phyloP scores from a whole-genome alignment of 2,888 invertebrate genomes.

The Latrodectus hesperus region DNA sequence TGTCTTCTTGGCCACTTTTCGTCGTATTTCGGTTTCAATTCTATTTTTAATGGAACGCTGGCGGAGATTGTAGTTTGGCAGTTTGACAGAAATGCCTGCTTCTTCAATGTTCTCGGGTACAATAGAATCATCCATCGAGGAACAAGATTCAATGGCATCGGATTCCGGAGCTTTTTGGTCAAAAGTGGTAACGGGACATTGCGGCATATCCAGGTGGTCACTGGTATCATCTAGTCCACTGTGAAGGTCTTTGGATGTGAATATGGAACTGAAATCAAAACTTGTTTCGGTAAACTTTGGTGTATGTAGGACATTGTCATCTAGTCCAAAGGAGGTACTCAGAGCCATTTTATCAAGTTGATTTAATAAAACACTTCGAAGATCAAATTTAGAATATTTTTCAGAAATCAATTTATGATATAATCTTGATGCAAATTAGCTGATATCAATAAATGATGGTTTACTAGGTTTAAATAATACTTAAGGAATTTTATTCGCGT shows the following conservation, averaged over 20 bases:
- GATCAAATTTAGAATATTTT: no score
- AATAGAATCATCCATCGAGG: constrained; percentile 37
- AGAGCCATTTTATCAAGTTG: constrained; percentile 31
- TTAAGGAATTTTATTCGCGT: no score
- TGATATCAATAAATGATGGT: no score
- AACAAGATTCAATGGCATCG: constrained; percentile 22
- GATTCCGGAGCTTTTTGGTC: constrained; percentile 30
- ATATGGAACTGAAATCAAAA: constrained; percentile 64
- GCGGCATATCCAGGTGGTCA: constrained; percentile 30
- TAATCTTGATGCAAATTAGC: no score
- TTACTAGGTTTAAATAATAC: no score
- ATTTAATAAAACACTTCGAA: no score
- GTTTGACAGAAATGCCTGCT: constrained; percentile 10
- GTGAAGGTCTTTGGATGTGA: constrained; percentile 45
- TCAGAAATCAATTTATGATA: no score
- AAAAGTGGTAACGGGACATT: constrained; percentile 11
- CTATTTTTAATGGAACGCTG: constrained; percentile 80
- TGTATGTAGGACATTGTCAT: constrained; percentile 55
- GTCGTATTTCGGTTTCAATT: constrained; percentile 72
- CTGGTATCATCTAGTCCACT: constrained; percentile 19
- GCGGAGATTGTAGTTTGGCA: constrained; percentile 80
- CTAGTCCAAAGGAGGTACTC: constrained; percentile 39
- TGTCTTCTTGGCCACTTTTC: constrained; percentile 72
- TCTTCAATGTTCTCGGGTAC: constrained; percentile 12
- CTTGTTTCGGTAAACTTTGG: constrained; percentile 60